phyloP scores from a whole-genome alignment of 2,888 invertebrate species.

The Acrocyrtus sp. region DNA sequence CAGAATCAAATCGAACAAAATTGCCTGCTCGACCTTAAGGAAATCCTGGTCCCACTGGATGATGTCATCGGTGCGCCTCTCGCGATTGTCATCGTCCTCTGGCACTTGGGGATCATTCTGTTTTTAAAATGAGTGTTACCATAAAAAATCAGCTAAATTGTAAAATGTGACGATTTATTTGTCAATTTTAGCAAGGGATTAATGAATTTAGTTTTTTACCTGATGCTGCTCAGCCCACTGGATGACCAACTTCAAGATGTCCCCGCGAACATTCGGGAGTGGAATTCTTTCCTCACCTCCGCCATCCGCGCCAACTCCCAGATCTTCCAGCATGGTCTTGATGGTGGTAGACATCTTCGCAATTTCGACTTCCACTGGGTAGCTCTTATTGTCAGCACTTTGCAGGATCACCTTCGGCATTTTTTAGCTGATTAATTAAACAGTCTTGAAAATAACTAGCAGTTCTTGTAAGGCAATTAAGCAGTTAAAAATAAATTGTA shows the following conservation, averaged over 20 bases:
- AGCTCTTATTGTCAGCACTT: conserved; percentile 54
- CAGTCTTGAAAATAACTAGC: too few species aligned
- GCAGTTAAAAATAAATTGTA: too few species aligned
- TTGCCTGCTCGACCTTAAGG: conserved; percentile 96
- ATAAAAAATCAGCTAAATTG: too few species aligned
- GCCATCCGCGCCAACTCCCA: conserved; percentile 37
- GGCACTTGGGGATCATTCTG: conserved; percentile 56
- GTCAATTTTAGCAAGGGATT: too few species aligned
- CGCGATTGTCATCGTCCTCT: conserved; percentile 59
- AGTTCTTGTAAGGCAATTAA: too few species aligned
- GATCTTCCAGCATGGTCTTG: conserved; percentile 60
- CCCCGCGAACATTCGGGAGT: conserved; percentile 96
- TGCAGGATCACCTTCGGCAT: conserved; percentile 50
- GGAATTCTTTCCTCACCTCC: conserved; percentile 83
- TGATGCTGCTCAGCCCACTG: conserved; percentile 95
- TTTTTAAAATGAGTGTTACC: conserved; percentile 72
- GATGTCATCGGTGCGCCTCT: conserved; percentile 93
- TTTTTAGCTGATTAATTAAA: too few species aligned
- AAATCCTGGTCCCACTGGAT: conserved; percentile 99
- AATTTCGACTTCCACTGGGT: conserved; percentile 51
- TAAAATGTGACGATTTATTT: too few species aligned
- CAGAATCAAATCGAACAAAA: conserved; percentile 93
- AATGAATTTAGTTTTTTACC: too few species aligned
- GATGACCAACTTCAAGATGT: conserved; percentile 73
- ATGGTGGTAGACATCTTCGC: conserved; percentile 59